These are phyloP conservation scores for Drosophila robusta DNA, from an alignment of 2,888 invertebrate species.

Conservation along the genomic window DNA sequence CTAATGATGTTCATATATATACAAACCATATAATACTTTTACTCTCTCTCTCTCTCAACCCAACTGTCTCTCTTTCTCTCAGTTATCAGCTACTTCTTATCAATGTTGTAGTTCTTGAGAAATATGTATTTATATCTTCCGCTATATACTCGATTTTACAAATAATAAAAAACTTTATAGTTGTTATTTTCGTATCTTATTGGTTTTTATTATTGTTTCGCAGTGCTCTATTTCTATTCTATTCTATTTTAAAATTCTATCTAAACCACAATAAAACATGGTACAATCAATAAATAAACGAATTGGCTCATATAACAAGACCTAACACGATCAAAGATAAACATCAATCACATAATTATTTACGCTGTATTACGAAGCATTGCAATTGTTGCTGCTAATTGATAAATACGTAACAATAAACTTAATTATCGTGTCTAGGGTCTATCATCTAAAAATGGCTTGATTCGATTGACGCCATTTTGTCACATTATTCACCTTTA, in stretches of 20 bases:
- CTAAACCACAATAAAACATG: conserved; percentile 34
- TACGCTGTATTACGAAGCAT: neutral
- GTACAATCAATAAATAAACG: conserved; percentile 64
- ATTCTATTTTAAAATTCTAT: conserved; percentile 31
- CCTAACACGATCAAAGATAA: conserved; percentile 24
- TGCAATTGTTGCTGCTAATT: conserved; percentile 15
- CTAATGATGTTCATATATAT: conserved; percentile 51
- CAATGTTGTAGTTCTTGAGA: conserved; percentile 74
- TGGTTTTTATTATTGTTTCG: conserved; percentile 22
- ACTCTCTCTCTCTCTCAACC: conserved; percentile 39
- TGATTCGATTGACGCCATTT: conserved; percentile 19
- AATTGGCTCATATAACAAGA: conserved; percentile 56
- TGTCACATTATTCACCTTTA: conserved; percentile 4
- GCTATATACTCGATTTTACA: conserved; percentile 42
- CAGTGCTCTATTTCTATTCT: conserved; percentile 30
- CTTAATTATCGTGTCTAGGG: conserved; percentile 30
- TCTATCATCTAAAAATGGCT: neutral
- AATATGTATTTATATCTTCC: conserved; percentile 55
- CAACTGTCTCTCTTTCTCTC: conserved; percentile 43
- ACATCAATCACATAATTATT: conserved; percentile 39
- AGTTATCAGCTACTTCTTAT: conserved; percentile 56
- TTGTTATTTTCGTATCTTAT: conserved; percentile 28
- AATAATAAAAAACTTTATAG: conserved; percentile 31
- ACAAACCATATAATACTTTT: conserved; percentile 40
- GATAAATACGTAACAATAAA: conserved; percentile 19